Conservation (phyloP, 2,797 vertebrate genomes). For the Myiothlypis coronata region DNA sequence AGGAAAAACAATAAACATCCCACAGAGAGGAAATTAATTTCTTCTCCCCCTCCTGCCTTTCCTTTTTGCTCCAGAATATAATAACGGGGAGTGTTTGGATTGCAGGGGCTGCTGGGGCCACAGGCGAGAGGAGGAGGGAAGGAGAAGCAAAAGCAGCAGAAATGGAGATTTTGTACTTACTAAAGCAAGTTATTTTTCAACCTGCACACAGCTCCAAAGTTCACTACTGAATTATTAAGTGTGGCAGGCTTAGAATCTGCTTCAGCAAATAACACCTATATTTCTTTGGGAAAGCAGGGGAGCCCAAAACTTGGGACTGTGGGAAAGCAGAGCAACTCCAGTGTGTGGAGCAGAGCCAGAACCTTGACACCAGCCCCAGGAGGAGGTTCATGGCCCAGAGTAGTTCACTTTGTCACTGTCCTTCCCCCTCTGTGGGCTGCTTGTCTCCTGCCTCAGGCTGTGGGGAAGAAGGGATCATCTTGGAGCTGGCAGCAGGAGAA, state of each 20-base stretch:
- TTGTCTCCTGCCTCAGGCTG: neutral
- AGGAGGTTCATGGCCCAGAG: neutral
- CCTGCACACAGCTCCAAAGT: conserved; percentile 19
- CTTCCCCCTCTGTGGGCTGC: neutral
- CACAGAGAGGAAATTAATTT: conserved; percentile 34
- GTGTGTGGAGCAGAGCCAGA: neutral
- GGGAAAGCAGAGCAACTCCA: neutral
- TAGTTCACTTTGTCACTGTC: neutral
- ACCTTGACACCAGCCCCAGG: neutral
- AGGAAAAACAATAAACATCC: conserved; percentile 54
- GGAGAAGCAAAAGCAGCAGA: conserved; percentile 3
- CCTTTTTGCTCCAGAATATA: neutral
- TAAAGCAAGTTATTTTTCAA: conserved; percentile 55
- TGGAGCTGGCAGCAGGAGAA: neutral
- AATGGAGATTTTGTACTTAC: conserved; percentile 42
- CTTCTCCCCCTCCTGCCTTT: neutral
- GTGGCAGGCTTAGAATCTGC: conserved; percentile 18
- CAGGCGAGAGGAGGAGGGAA: neutral
- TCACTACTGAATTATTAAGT: conserved; percentile 67
- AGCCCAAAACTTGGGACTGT: neutral
- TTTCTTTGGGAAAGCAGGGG: neutral
- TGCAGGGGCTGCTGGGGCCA: conserved; percentile 27
- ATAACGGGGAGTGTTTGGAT: conserved; percentile 7
- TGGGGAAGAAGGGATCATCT: neutral
- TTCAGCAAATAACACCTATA: neutral